Base-by-base conservation (phyloP, 2,797 vertebrate genomes). In the Darevskia mixta region DNA sequence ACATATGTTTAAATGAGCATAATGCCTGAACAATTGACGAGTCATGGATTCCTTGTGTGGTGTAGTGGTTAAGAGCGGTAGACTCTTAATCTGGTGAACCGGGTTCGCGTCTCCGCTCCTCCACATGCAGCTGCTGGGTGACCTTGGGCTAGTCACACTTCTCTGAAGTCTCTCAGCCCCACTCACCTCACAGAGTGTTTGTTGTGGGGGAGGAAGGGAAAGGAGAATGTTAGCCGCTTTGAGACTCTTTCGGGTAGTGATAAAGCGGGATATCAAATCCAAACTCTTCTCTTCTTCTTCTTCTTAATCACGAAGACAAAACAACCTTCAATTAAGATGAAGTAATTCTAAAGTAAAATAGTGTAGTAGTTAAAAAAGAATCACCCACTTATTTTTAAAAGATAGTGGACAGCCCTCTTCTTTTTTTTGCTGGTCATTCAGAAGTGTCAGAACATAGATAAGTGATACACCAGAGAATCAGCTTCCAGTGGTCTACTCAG, bases 1-100 rank as follows among this genome's bases (percentile, higher is more conserved):
- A 82, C 69, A 79, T 92, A 82, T 94, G 93, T 94, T 91, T 93
- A 90, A 83, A 92, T 82, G 85, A 92, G 87, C 93, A 95, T 92
- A 93, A 93, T 89, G 91, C 92, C 69, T 71, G 20, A 92, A 91
- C 92, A 96, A 95, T 94, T 91, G 94, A 92, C 95, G 91, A 95
- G 85, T 95, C 94, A 95, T 88, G 83, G 84, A 92, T 93, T 11
- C 82, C 91, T 93, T n/a, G n/a, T n/a, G n/a, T n/a, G n/a, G n/a
- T n/a, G n/a, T n/a, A n/a, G n/a, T n/a, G n/a, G n/a, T n/a, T n/a
- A n/a, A n/a, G n/a, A n/a, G n/a, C n/a, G n/a, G n/a, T n/a, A n/a
- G n/a, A n/a, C n/a, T n/a, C n/a, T n/a, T n/a, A n/a, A n/a, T n/a
- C n/a, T n/a, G n/a, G n/a, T n/a, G n/a, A n/a, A n/a, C n/a, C n/a